A percentile compares a stretch with the other conserved stretches of the same genome.
Evolutionary conservation across 2,797 vertebrate genomes (phyloP).

Genomic region (Eutrigla gurnardus): DNA sequence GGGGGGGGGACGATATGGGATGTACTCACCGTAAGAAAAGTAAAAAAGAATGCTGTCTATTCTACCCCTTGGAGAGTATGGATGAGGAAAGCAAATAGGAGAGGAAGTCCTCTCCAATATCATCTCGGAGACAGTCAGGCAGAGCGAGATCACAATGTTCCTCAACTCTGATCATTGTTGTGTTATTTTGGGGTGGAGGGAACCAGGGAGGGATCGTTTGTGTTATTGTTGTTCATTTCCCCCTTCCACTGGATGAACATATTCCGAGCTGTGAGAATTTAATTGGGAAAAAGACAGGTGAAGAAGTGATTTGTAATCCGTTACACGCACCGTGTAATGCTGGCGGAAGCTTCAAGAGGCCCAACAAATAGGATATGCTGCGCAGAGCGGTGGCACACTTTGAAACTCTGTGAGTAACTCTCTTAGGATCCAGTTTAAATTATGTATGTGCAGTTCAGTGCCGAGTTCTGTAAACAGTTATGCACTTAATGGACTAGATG

Average conservation of each 20-base stretch:
- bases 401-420: conserved; percentile 63
- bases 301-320: conserved; percentile 50
- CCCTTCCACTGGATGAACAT: conserved; percentile 38
- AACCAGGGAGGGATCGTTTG: conserved; percentile 34
- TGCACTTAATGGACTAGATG: conserved; percentile 79
- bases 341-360: conserved; percentile 43
- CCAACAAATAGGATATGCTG: conserved; percentile 54
- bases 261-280: conserved; percentile 42
- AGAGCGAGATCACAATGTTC: conserved; percentile 41
- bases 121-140: conserved; percentile 50
- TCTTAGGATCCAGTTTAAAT: conserved; percentile 77
- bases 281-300: conserved; percentile 59
- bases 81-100: conserved; percentile 51
- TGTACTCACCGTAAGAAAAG: conserved; percentile 62
- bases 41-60: conserved; percentile 56
- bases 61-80: conserved; percentile 54
- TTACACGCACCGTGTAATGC: conserved; percentile 14
- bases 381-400: conserved; percentile 55
- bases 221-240: conserved; percentile 59
- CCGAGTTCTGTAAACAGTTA: conserved; percentile 80
- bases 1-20: conserved; percentile 70
- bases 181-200: conserved; percentile 41
- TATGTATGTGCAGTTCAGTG: conserved; percentile 80
- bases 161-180: conserved; percentile 63
- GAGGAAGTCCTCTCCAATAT: conserved; percentile 51